Conservation (phyloP, 2,888 invertebrate genomes). For the Lysandra bellargus region DNA sequence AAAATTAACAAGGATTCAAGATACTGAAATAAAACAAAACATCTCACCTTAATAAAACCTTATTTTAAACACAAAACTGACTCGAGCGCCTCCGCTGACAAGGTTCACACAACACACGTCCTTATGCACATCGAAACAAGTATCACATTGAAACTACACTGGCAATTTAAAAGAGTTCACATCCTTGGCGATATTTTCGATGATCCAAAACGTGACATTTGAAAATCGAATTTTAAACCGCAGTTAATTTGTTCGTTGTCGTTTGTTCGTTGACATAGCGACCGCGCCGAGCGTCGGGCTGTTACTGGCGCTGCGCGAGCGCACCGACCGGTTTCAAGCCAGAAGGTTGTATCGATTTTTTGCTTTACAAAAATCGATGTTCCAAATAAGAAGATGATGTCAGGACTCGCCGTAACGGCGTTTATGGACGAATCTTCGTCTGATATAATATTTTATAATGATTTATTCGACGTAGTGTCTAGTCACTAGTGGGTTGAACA, state of each 20-base stretch:
- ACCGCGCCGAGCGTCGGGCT: conserved; percentile 67
- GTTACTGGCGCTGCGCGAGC: conserved; percentile 47
- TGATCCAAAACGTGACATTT: conserved; percentile 38
- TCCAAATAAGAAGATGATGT: conserved; percentile 54
- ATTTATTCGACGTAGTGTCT: background rate
- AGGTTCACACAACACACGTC: conserved; percentile 60
- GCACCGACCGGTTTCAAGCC: conserved; percentile 44
- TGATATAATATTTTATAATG: conserved; percentile 20
- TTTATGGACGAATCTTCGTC: conserved; percentile 41
- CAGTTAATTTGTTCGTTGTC: conserved; percentile 50
- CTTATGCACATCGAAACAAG: conserved; percentile 62
- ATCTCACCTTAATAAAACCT: conserved; percentile 45
- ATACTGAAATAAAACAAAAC: conserved; percentile 36
- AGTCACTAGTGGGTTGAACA: background rate
- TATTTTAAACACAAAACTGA: conserved; percentile 44
- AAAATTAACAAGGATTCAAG: background rate
- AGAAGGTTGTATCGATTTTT: conserved; percentile 54
- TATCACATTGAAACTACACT: conserved; percentile 59
- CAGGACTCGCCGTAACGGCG: conserved; percentile 63
- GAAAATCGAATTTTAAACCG: conserved; percentile 36
- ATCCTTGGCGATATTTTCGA: conserved; percentile 56
- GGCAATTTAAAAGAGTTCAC: conserved; percentile 54
- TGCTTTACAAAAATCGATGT: conserved; percentile 40
- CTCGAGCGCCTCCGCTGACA: conserved; percentile 48
- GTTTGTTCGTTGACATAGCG: conserved; percentile 73